phyloP scores from a whole-genome alignment of 1,140 invertebrate species.

The Caenorhabditis inopinata region DNA sequence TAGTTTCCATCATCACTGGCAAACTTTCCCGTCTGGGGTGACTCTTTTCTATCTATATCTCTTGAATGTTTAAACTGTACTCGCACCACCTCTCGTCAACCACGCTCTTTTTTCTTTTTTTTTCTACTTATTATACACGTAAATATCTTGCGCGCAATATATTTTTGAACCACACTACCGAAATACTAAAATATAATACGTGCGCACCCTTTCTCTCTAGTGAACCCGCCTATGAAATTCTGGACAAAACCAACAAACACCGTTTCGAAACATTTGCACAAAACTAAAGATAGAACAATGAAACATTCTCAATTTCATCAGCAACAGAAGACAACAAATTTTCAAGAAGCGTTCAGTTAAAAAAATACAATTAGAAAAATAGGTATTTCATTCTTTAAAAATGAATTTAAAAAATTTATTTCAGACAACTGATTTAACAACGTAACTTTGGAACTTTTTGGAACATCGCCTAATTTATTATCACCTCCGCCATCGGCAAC shows the following conservation, averaged over 20 bases:
- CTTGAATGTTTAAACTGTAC: constrained; percentile 31
- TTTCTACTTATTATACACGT: not conserved
- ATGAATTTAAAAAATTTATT: not conserved
- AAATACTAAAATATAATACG: constrained; percentile 3
- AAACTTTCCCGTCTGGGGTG: constrained; percentile 7
- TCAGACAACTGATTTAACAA: no score
- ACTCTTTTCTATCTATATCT: constrained; percentile 24
- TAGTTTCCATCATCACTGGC: not conserved
- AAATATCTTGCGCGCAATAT: no score
- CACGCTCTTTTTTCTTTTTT: not conserved
- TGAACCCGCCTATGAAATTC: not conserved
- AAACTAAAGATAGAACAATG: not conserved
- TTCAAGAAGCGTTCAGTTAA: no score
- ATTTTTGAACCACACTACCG: no score
- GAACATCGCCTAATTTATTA: no score
- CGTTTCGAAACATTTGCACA: not conserved
- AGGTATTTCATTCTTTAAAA: no score
- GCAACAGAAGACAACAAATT: no score
- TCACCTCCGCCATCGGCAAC: not conserved
- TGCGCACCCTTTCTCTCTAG: not conserved
- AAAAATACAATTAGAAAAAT: no score
- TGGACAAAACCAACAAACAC: not conserved
- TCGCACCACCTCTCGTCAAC: not conserved
- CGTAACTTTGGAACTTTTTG: not conserved
- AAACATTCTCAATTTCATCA: not conserved